Conservation (phyloP, 2,888 invertebrate genomes). For the Agrilus biguttatus region DNA sequence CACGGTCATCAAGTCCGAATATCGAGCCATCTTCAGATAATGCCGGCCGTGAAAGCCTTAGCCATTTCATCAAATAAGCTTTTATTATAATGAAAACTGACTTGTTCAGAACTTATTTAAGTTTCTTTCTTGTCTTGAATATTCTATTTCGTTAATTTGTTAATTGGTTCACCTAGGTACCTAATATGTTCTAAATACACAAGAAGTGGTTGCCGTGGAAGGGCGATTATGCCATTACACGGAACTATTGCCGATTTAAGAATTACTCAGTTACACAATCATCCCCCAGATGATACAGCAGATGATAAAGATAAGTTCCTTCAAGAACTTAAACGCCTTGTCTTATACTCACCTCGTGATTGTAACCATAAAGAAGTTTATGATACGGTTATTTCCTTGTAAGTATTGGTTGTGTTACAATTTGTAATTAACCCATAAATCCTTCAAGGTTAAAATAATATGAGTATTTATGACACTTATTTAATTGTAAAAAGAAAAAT, state of each 20-base stretch:
- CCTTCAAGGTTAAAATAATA: too few species aligned
- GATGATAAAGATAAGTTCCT: conserved; percentile 9
- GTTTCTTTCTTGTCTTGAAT: neutral
- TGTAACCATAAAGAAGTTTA: too few species aligned
- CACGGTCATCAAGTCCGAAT: too few species aligned
- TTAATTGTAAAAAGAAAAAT: neutral
- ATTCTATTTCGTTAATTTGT: too few species aligned
- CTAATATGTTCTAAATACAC: conserved; percentile 15
- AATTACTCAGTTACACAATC: conserved; percentile 16
- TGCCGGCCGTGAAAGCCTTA: too few species aligned
- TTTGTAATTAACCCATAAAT: neutral
- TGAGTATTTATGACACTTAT: neutral
- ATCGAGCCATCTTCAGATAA: too few species aligned
- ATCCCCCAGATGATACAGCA: conserved; percentile 15
- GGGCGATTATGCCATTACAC: conserved; percentile 13
- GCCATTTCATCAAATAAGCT: too few species aligned
- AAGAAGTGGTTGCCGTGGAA: conserved; percentile 14
- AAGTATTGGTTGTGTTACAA: too few species aligned
- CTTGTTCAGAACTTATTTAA: neutral
- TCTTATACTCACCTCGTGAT: too few species aligned
- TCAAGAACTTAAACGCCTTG: conserved; percentile 5
- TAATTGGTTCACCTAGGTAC: conserved; percentile 11
- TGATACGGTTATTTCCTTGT: too few species aligned
- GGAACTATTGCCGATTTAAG: conserved; percentile 11
- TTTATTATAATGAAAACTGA: neutral